Conservation (phyloP, 2,113 vertebrate species). For the Myxocyprinus asiaticus region DNA sequence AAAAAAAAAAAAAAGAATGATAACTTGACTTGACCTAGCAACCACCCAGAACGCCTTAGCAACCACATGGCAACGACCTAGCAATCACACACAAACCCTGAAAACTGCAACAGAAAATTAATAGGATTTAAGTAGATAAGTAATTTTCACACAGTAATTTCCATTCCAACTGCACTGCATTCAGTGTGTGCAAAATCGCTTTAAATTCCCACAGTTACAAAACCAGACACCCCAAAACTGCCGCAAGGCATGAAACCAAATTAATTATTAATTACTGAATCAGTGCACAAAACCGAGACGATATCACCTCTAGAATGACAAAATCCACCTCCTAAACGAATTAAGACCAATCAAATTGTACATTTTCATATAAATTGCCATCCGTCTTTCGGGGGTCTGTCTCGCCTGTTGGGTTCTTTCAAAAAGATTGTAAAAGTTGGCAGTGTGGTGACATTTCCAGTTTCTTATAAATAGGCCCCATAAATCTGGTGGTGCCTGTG, state of each 20-base stretch:
- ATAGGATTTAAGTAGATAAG: too few relatives aligned
- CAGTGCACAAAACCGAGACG: too few relatives aligned
- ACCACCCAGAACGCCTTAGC: too few relatives aligned
- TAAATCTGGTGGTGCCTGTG: slow-evolving; percentile 47
- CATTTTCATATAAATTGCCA: slow-evolving; percentile 18
- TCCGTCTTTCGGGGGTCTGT: neutral
- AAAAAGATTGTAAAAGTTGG: slow-evolving; percentile 30
- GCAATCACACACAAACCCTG: too few relatives aligned
- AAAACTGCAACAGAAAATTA: too few relatives aligned
- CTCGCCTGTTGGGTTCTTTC: neutral
- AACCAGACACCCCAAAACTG: neutral
- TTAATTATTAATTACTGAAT: neutral
- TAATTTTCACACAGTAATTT: too few relatives aligned
- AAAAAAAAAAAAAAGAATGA: too few relatives aligned
- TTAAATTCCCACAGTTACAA: too few relatives aligned
- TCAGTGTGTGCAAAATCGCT: too few relatives aligned
- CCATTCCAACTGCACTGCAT: neutral
- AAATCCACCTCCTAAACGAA: neutral
- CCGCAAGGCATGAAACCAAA: neutral
- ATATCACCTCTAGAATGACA: too few relatives aligned
- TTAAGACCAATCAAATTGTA: slow-evolving; percentile 31
- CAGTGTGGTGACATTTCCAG: slow-evolving; percentile 27
- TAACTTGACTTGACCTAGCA: too few relatives aligned
- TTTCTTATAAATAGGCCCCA: slow-evolving; percentile 24
- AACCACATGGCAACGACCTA: too few relatives aligned